phyloP scores from a whole-genome alignment of 2,113 vertebrate species.

The Capreolus pygargus region DNA sequence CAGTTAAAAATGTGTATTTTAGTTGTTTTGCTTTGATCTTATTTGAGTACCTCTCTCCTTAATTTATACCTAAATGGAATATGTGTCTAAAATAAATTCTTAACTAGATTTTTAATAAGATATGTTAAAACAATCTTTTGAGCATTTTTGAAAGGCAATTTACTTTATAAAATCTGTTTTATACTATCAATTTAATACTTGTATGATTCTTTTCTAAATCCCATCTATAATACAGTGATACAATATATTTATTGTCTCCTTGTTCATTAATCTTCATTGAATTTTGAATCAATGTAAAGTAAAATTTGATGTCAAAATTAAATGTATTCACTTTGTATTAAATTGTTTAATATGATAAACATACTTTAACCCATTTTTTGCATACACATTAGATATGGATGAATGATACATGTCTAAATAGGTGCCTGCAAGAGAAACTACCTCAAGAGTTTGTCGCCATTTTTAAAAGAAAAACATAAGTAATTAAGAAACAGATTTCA shows the following conservation, averaged over 20 bases:
- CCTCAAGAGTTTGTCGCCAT: not conserved
- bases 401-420: conserved; percentile 9
- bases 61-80: not conserved
- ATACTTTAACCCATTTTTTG: not conserved
- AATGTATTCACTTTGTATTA: conserved; percentile 36
- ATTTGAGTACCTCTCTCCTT: not conserved
- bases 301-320: conserved; percentile 21
- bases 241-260: not conserved
- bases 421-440: conserved; percentile 13
- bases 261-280: not conserved
- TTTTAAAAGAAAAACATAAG: conserved; percentile 46
- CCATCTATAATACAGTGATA: not conserved
- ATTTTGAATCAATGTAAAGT: not conserved
- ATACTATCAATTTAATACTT: not conserved
- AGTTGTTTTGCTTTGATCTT: not conserved
- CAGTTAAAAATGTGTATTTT: not conserved
- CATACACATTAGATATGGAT: conserved; percentile 38
- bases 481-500: conserved; percentile 54
- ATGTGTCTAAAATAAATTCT: not conserved
- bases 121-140: not conserved
- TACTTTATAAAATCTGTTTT: not conserved
- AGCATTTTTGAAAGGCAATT: not conserved
- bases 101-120: not conserved
- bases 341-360: conserved; percentile 36
- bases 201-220: not conserved